phyloP scores from a whole-genome alignment of 2,888 invertebrate species.

The Sesamia inferens region DNA sequence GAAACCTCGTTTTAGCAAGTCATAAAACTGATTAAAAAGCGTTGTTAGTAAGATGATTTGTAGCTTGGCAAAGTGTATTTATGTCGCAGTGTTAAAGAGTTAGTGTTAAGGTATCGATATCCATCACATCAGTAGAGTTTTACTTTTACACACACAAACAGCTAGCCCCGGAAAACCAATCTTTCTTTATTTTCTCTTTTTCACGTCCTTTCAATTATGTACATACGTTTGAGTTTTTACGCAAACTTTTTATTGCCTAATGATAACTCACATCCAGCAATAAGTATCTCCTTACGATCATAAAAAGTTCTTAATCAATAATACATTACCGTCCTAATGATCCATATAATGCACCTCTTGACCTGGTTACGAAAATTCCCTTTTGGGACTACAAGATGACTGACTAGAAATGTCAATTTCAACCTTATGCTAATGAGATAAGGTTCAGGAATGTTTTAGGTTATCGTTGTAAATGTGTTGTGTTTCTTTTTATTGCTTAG shows the following conservation, averaged over 20 bases:
- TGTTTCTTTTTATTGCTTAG: conserved; percentile 78
- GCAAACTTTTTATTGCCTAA: conserved; percentile 13
- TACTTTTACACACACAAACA: too few relatives aligned
- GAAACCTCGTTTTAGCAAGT: conserved; percentile 33
- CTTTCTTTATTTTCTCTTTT: neutral
- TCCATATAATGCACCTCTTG: conserved; percentile 70
- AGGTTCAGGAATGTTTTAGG: conserved; percentile 46
- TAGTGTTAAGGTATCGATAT: too few relatives aligned
- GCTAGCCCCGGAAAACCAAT: neutral
- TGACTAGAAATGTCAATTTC: conserved; percentile 44
- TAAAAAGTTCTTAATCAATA: conserved; percentile 68
- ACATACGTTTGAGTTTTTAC: neutral
- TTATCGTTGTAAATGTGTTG: conserved; percentile 66
- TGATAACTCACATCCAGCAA: conserved; percentile 17
- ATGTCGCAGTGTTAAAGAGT: too few relatives aligned
- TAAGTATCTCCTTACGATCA: conserved; percentile 12
- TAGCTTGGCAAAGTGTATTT: conserved; percentile 6
- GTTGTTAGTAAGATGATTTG: conserved; percentile 34
- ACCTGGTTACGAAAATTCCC: conserved; percentile 67
- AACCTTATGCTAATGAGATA: conserved; percentile 63
- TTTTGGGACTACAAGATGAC: conserved; percentile 37
- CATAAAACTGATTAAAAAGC: conserved; percentile 40
- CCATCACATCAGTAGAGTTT: neutral
- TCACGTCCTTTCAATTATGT: neutral
- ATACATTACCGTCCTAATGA: conserved; percentile 68